Evolutionary conservation across 2,888 invertebrate species (phyloP).

Genomic region (Nemotelus nigrinus): DNA sequence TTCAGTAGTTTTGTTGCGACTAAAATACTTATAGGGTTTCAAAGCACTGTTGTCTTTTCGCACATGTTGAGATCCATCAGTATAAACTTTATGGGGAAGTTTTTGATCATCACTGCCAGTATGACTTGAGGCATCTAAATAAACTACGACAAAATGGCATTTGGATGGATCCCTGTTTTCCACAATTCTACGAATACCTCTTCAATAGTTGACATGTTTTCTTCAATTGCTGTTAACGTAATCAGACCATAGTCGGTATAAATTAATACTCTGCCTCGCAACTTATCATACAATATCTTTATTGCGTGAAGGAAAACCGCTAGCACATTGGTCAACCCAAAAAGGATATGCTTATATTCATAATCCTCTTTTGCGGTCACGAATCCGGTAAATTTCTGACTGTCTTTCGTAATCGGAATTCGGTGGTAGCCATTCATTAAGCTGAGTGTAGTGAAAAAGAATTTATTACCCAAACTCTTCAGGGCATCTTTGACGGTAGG

Average conservation of each 20-base stretch:
- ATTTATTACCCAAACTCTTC: background rate
- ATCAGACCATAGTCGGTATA: background rate
- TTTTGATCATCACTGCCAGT: background rate
- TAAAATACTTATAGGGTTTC: background rate
- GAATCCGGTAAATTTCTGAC: background rate
- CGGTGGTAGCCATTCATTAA: slow-evolving; percentile 7
- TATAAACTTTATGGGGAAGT: background rate
- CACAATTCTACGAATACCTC: background rate
- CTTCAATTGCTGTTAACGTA: background rate
- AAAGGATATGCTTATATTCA: background rate
- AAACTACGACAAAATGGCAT: background rate
- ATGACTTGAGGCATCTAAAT: background rate
- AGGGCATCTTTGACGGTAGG: background rate
- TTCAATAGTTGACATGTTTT: background rate
- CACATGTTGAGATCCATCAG: slow-evolving; percentile 6
- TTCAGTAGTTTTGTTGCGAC: background rate
- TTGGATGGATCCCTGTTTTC: background rate
- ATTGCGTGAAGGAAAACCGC: background rate
- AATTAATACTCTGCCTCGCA: background rate
- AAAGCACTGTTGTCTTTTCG: background rate
- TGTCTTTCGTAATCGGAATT: background rate
- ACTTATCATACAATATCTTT: background rate
- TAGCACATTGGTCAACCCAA: background rate
- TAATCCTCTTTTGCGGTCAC: background rate
- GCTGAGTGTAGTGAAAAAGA: background rate